These are phyloP conservation scores for Monopterus albus DNA, from an alignment of 2,113 vertebrate species.

Conservation along the genomic window DNA sequence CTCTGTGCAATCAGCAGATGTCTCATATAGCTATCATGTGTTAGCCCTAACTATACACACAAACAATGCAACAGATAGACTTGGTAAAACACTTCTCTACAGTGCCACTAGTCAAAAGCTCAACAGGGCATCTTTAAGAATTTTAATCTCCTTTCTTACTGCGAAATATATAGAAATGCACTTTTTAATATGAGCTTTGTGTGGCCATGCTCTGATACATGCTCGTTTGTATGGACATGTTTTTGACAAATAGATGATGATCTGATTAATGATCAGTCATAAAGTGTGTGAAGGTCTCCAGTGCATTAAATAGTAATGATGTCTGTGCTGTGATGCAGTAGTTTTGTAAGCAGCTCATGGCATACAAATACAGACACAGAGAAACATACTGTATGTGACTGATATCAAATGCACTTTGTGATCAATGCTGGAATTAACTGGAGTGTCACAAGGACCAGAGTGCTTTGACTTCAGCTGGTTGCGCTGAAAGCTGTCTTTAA, in stretches of 20 bases:
- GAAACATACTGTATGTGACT: constrained; percentile 43
- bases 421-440: constrained; percentile 62
- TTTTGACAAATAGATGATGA: constrained; percentile 29
- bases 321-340: constrained; percentile 15
- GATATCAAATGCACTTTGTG: constrained; percentile 59
- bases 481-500: constrained; percentile 10
- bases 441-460: constrained; percentile 38
- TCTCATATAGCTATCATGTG: background rate
- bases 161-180: too few relatives aligned
- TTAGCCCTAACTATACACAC: background rate
- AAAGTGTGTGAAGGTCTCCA: constrained; percentile 26
- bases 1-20: constrained; percentile 13
- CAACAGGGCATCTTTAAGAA: too few relatives aligned
- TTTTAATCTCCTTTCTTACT: too few relatives aligned
- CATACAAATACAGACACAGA: constrained; percentile 35
- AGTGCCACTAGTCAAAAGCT: too few relatives aligned
- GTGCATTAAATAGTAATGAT: constrained; percentile 55
- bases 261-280: constrained; percentile 47
- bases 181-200: too few relatives aligned
- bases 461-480: constrained; percentile 36
- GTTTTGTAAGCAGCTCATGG: constrained; percentile 28
- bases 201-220: constrained; percentile 14
- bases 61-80: background rate
- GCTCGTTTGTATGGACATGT: constrained; percentile 3
- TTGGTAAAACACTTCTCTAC: background rate